Conservation (phyloP, 2,888 invertebrate genomes). For the Zaprionus lineosus region DNA sequence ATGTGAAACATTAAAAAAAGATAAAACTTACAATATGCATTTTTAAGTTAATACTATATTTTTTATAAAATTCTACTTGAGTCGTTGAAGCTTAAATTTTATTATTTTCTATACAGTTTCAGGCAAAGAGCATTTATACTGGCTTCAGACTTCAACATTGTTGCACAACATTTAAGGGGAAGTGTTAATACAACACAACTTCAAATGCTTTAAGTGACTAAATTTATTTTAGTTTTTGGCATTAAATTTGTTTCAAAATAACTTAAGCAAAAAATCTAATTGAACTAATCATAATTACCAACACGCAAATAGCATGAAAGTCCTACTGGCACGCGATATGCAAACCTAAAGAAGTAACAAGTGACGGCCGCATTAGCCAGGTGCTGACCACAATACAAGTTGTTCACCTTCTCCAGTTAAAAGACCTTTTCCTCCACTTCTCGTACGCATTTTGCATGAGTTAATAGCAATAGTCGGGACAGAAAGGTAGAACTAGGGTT, state of each 20-base stretch:
- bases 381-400: slow-evolving; percentile 31
- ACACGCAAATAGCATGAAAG: slow-evolving; percentile 54
- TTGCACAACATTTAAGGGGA: too few species aligned
- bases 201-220: too few species aligned
- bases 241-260: slow-evolving; percentile 12
- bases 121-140: too few species aligned
- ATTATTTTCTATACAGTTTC: too few species aligned
- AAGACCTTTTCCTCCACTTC: slow-evolving; percentile 3
- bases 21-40: too few species aligned
- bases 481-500: slow-evolving; percentile 39
- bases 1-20: too few species aligned
- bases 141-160: too few species aligned
- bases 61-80: too few species aligned
- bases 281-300: slow-evolving; percentile 60
- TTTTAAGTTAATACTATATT: too few species aligned
- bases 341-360: slow-evolving; percentile 57
- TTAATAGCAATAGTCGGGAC: background rate
- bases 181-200: too few species aligned
- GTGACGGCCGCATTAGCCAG: slow-evolving; percentile 39
- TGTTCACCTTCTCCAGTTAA: slow-evolving; percentile 16
- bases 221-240: slow-evolving; percentile 15
- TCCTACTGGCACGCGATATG: slow-evolving; percentile 27
- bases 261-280: slow-evolving; percentile 40
- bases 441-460: slow-evolving; percentile 53
- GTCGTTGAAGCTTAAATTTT: too few species aligned